Evolutionary conservation across 2,797 vertebrate species (phyloP).

Genomic region (Pachyuromys duprasi): DNA sequence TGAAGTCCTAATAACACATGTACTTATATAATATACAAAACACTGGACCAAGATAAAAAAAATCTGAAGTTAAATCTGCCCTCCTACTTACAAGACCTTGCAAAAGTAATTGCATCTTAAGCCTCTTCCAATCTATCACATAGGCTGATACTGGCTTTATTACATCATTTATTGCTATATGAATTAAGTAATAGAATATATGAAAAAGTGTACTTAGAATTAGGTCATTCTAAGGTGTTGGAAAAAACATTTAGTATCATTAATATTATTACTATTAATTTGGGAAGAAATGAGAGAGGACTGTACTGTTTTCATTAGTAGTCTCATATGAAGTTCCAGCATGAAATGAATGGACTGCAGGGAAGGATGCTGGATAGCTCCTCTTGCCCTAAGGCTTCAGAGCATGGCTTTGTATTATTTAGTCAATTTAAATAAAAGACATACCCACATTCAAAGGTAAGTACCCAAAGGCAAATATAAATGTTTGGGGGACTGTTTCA

Average conservation of each 20-base stretch:
- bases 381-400: conserved; percentile 82
- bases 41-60: conserved; percentile 48
- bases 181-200: conserved; percentile 59
- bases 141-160: background rate
- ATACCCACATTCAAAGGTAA: conserved; percentile 84
- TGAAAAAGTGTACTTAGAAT: conserved; percentile 62
- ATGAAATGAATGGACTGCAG: conserved; percentile 79
- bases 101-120: conserved; percentile 20
- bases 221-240: conserved; percentile 62
- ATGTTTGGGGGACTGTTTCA: conserved; percentile 82
- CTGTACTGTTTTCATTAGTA: conserved; percentile 80
- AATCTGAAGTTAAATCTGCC: background rate
- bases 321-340: conserved; percentile 80
- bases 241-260: conserved; percentile 77
- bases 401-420: conserved; percentile 80
- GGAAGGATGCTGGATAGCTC: conserved; percentile 78
- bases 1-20: conserved; percentile 34
- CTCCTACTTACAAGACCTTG: conserved; percentile 46
- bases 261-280: conserved; percentile 72
- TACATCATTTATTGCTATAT: conserved; percentile 23
- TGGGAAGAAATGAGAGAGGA: conserved; percentile 76
- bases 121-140: conserved; percentile 25
- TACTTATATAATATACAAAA: conserved; percentile 42
- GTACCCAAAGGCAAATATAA: conserved; percentile 84
- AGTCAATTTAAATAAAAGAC: conserved; percentile 82